phyloP scores from a whole-genome alignment of 2,113 vertebrate genomes.

The Barnardius zonarius region DNA sequence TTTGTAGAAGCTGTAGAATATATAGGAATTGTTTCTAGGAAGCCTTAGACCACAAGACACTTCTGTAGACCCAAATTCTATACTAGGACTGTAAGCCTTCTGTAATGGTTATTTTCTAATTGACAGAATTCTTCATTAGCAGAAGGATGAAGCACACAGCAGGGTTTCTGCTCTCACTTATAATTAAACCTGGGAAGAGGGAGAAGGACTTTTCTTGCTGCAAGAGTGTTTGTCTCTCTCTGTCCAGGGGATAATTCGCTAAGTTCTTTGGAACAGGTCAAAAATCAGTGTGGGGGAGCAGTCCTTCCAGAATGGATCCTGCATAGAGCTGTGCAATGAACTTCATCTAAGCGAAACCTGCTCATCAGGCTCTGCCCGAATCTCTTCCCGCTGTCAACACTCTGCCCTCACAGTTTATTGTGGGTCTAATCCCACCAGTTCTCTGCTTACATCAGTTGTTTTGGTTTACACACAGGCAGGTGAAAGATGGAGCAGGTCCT shows the following conservation, averaged over 20 bases:
- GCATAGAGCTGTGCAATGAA: not conserved
- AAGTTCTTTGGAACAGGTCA: not conserved
- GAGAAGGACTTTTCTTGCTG: not conserved
- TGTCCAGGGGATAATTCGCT: not conserved
- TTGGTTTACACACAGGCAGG: not conserved
- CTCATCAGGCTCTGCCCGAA: not conserved
- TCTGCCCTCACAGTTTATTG: not conserved
- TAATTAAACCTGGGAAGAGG: not conserved
- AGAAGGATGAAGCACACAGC: not conserved
- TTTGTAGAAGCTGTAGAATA: not conserved
- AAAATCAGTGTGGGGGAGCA: not conserved
- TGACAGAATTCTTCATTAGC: not conserved
- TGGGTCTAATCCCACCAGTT: not conserved
- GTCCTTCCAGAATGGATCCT: not conserved
- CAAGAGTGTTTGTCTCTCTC: not conserved
- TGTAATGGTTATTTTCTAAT: not conserved
- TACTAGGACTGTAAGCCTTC: not conserved
- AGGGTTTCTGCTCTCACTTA: not conserved
- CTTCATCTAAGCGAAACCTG: not conserved
- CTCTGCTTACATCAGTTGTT: not conserved
- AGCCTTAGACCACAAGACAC: not conserved
- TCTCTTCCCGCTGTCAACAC: not conserved
- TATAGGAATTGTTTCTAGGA: not conserved
- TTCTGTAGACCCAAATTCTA: not conserved
- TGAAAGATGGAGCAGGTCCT: not conserved